Base-by-base conservation (phyloP, 2,797 vertebrate genomes). In the Gymnodraco acuticeps region DNA sequence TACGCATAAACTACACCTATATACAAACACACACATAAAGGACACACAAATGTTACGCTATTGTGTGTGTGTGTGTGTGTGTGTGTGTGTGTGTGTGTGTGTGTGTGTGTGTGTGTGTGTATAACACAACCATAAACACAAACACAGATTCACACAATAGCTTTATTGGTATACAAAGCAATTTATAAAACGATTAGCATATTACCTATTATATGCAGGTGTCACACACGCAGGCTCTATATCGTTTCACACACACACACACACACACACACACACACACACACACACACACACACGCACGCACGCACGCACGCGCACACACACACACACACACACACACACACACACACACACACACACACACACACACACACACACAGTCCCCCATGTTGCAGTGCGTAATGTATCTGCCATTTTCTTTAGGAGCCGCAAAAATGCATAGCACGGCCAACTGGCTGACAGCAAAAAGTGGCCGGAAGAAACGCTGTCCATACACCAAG, bases 401-500 rank as follows among this genome's bases (percentile, higher is more conserved):
- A 80, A 55, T 80, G 43, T 78, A 64, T 90, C 56, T 88, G 43
- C 77, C 69, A 71, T 87, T 83, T 79, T 78, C 81, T 80, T 64
- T 87, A 99, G 98, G 96, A 87, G 96, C 96, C 83, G 86, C 96
- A 89, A 98, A 98, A 96, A 94, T 93, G 80, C 97, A 97, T 90
- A 97, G 89, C 78, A 94, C 85, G 77, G 97, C 96, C 87, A 99
- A 97, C 96, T 99, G 98, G 98, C 92, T 99, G 86, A 99, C 97
- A 27, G 98, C 98, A 67, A 99, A 98, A 90, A 99, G 97, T 88
- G 97, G 98, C 84, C 93, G 98, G 87, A 99, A 99, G 96, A 99
- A 99, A 92, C 96, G 98, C 31, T 99, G 98, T 78, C 98, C 98
- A 0, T 99, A 99, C 92, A 99, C 97, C 89, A 99, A 99, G 90